Evolutionary conservation across 1,140 invertebrate species (phyloP).

Genomic region (Drosophila parvula): DNA sequence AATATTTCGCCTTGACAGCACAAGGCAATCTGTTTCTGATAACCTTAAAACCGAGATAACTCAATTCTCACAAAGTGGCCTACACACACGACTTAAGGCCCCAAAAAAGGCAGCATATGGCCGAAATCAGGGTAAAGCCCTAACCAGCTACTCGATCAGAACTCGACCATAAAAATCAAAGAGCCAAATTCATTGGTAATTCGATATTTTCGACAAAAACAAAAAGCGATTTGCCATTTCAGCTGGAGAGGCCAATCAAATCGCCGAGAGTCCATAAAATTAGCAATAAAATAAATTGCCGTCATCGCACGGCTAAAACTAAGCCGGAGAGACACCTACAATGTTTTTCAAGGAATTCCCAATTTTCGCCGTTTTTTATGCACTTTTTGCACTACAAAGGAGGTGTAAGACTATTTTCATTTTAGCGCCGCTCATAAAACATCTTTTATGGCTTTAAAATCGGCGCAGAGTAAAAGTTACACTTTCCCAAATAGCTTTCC

Average conservation of each 20-base stretch:
- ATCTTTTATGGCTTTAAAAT: constrained; percentile 82
- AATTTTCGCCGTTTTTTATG: neutral
- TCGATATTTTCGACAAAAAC: constrained; percentile 64
- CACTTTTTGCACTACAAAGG: constrained; percentile 21
- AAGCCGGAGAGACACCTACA: constrained; percentile 39
- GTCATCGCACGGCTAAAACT: constrained; percentile 50
- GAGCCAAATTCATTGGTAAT: constrained; percentile 71
- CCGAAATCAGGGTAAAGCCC: constrained; percentile 30
- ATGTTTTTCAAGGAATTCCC: constrained; percentile 46
- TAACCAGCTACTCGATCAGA: constrained; percentile 32
- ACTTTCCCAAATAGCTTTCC: constrained; percentile 75
- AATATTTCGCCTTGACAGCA: constrained; percentile 1
- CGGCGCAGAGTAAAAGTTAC: constrained; percentile 76
- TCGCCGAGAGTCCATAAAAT: constrained; percentile 70
- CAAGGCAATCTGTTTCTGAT: constrained; percentile 3
- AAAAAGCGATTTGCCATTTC: constrained; percentile 35
- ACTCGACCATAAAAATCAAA: constrained; percentile 54
- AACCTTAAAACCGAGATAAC: constrained; percentile 16
- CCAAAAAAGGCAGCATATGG: constrained; percentile 23
- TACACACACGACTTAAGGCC: constrained; percentile 1
- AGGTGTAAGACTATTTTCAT: constrained; percentile 75
- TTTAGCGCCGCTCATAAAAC: constrained; percentile 75
- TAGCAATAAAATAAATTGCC: constrained; percentile 80
- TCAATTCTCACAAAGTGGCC: constrained; percentile 10
- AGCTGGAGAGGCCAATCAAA: constrained; percentile 64